Evolutionary conservation across 2,888 invertebrate genomes (phyloP).

Genomic region (Leptinotarsa tumamoca): DNA sequence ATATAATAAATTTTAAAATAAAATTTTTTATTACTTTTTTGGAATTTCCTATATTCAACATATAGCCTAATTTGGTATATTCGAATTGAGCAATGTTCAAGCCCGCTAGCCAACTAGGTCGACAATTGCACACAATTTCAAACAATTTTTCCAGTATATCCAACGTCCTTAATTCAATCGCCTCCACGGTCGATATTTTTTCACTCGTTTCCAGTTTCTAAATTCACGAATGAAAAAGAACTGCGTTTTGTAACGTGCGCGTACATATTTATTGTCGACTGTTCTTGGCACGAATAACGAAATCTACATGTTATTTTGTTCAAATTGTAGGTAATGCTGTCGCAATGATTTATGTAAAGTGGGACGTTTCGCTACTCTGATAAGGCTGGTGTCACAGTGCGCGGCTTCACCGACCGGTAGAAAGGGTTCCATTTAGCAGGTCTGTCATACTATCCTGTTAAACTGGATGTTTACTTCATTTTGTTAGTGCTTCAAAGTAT

Average conservation of each 20-base stretch:
- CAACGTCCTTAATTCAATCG: slow-evolving; percentile 45
- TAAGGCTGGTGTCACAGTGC: too few relatives aligned
- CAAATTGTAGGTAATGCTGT: slow-evolving; percentile 41
- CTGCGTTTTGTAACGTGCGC: slow-evolving; percentile 41
- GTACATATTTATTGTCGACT: slow-evolving; percentile 41
- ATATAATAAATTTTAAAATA: too few relatives aligned
- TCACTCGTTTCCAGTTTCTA: slow-evolving; percentile 46
- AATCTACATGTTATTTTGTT: slow-evolving; percentile 46
- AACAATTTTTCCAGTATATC: slow-evolving; percentile 51
- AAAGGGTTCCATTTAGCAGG: too few relatives aligned
- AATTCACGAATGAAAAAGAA: slow-evolving; percentile 40
- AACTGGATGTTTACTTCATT: too few relatives aligned
- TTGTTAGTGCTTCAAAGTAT: too few relatives aligned
- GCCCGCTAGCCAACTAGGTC: slow-evolving; percentile 67
- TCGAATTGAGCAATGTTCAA: slow-evolving; percentile 64
- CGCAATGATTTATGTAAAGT: slow-evolving; percentile 37
- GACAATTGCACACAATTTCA: slow-evolving; percentile 55
- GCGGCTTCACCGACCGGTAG: too few relatives aligned
- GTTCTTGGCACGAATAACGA: slow-evolving; percentile 48
- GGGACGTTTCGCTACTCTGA: slow-evolving; percentile 29
- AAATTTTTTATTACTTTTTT: neutral
- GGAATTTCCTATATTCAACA: slow-evolving; percentile 50
- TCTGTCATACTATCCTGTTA: too few relatives aligned
- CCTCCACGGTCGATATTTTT: slow-evolving; percentile 47
- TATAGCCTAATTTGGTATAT: slow-evolving; percentile 61